Conservation (phyloP, 1,140 invertebrate genomes). For the Drosophila bipectinata region DNA sequence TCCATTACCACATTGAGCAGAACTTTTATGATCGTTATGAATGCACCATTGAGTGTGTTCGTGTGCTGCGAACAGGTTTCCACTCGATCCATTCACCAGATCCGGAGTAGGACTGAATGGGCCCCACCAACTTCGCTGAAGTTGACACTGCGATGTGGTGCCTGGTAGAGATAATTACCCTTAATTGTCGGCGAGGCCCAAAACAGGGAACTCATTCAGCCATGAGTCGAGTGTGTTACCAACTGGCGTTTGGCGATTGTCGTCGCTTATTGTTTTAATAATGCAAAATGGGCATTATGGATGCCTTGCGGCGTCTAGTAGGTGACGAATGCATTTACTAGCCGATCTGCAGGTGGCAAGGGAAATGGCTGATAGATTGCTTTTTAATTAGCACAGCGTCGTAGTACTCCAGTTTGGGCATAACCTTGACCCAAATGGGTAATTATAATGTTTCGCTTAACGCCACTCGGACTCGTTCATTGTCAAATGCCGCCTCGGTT, state of each 20-base stretch:
- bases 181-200: constrained; percentile 67
- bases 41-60: constrained; percentile 25
- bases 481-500: constrained; percentile 40
- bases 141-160: constrained; percentile 49
- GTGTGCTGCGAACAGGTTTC: constrained; percentile 36
- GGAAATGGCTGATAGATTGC: constrained; percentile 54
- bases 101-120: constrained; percentile 28
- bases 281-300: constrained; percentile 14
- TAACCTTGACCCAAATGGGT: constrained; percentile 75
- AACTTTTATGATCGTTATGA: constrained; percentile 24
- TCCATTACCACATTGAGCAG: not conserved
- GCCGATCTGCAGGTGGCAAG: constrained; percentile 11
- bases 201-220: constrained; percentile 61
- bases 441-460: constrained; percentile 64
- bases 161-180: constrained; percentile 64
- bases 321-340: constrained; percentile 51
- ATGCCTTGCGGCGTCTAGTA: constrained; percentile 33
- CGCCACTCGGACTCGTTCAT: constrained; percentile 42
- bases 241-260: constrained; percentile 49
- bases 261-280: constrained; percentile 75
- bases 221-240: constrained; percentile 58
- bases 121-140: constrained; percentile 8
- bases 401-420: constrained; percentile 53
- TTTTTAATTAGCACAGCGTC: constrained; percentile 67
- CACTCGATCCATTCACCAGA: constrained; percentile 40